Percentiles rank a stretch among this genome's conserved stretches.
These are phyloP conservation scores for Capitulum mitella DNA, from an alignment of 2,888 invertebrate species.

Conservation along the genomic window DNA sequence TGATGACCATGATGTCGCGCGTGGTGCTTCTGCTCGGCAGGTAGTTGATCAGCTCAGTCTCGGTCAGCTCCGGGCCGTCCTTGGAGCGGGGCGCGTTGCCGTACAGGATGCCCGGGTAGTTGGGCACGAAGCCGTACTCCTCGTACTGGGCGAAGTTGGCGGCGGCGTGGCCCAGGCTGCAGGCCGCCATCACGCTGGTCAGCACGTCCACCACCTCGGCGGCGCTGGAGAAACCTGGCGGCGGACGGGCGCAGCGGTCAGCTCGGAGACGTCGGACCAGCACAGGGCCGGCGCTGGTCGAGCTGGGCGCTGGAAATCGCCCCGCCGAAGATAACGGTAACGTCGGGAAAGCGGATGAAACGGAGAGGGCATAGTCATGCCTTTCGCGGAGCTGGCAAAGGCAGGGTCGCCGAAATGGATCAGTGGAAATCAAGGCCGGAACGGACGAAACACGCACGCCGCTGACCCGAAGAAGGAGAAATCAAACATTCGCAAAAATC, in stretches of 20 bases:
- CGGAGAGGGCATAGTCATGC: too few species aligned
- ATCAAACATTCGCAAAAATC: too few species aligned
- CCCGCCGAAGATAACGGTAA: too few species aligned
- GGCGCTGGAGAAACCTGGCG: not conserved
- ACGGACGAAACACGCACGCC: too few species aligned
- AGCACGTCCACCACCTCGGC: slow-evolving; percentile 35
- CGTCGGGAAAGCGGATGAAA: too few species aligned
- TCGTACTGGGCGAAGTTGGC: slow-evolving; percentile 42
- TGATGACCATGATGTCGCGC: slow-evolving; percentile 46
- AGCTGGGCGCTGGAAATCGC: too few species aligned
- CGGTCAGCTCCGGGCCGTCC: slow-evolving; percentile 39
- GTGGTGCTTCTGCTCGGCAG: slow-evolving; percentile 44
- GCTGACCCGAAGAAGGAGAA: too few species aligned
- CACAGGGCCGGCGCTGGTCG: not conserved
- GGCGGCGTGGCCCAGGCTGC: slow-evolving; percentile 40
- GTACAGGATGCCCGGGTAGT: slow-evolving; percentile 40
- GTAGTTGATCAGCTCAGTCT: slow-evolving; percentile 41
- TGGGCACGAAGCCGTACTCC: slow-evolving; percentile 41
- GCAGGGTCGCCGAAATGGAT: too few species aligned
- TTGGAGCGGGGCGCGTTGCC: slow-evolving; percentile 38
- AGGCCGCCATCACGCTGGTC: slow-evolving; percentile 39
- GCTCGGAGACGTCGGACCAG: not conserved
- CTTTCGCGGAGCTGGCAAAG: too few species aligned
- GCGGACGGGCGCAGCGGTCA: too few species aligned
- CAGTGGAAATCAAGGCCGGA: too few species aligned